These are phyloP conservation scores for Dipodomys merriami DNA, from an alignment of 2,113 vertebrate genomes.

Conservation along the genomic window DNA sequence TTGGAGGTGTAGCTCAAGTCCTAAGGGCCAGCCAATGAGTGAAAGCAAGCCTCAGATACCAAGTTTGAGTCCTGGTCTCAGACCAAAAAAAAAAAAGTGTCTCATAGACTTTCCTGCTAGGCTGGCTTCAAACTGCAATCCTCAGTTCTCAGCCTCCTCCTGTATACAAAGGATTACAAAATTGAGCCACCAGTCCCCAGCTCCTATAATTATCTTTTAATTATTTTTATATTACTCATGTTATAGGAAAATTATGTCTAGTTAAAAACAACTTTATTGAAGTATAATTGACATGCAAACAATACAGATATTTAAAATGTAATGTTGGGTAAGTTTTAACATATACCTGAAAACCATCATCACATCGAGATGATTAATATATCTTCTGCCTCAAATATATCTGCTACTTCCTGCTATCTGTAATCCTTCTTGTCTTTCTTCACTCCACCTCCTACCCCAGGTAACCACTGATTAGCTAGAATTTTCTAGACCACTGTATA, in stretches of 20 bases:
- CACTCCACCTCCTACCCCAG: background rate
- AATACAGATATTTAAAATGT: background rate
- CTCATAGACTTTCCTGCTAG: no score
- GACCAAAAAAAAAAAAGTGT: no score
- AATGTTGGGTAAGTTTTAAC: background rate
- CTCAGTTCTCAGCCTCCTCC: background rate
- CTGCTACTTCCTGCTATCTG: background rate
- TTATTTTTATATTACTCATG: constrained; percentile 18
- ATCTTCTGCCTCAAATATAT: background rate
- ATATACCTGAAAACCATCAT: background rate
- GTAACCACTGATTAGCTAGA: background rate
- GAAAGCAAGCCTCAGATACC: no score
- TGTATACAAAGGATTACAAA: background rate
- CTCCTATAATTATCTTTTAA: background rate
- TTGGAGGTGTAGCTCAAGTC: no score
- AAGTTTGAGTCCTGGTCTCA: no score
- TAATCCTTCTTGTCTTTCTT: background rate
- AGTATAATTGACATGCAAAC: background rate
- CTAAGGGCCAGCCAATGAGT: no score
- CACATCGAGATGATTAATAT: background rate
- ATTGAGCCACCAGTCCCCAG: background rate
- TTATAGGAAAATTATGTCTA: background rate
- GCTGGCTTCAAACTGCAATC: background rate
- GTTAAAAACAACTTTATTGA: background rate
- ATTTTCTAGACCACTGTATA: background rate